Conservation (phyloP, 2,113 vertebrate species). For the Fukomys damarensis region DNA sequence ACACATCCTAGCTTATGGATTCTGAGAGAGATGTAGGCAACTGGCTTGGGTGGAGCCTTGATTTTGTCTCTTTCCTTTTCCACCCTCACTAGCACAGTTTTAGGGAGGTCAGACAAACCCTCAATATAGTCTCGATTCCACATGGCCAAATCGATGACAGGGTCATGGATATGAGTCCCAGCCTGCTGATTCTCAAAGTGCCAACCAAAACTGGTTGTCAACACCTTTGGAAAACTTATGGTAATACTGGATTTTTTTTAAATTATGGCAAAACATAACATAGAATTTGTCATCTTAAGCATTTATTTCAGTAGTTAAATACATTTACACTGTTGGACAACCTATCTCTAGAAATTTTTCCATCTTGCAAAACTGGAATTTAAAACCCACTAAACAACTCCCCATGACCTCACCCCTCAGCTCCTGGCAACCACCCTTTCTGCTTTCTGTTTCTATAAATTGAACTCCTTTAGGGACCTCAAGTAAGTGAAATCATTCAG, state of each 20-base stretch:
- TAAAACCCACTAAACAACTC: not conserved
- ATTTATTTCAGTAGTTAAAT: not conserved
- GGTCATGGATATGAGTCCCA: not conserved
- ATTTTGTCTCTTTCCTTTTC: not conserved
- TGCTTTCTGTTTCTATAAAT: not conserved
- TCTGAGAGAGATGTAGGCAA: not conserved
- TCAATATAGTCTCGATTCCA: not conserved
- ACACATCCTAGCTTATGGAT: not conserved
- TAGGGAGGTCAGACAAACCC: not conserved
- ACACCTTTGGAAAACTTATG: not conserved
- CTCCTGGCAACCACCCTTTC: not conserved
- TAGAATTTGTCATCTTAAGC: not conserved
- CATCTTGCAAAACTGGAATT: not conserved
- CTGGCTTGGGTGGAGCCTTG: not conserved
- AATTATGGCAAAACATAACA: not conserved
- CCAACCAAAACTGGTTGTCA: not conserved
- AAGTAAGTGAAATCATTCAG: not conserved
- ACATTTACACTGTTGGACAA: not conserved
- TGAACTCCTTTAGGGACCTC: not conserved
- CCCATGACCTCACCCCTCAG: not conserved
- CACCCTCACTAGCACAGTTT: not conserved
- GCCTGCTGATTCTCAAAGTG: not conserved
- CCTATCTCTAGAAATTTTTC: not conserved
- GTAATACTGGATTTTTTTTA: not conserved
- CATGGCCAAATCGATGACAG: not conserved